phyloP scores from a whole-genome alignment of 1,140 invertebrate genomes.

The Chironomus striatipennis region DNA sequence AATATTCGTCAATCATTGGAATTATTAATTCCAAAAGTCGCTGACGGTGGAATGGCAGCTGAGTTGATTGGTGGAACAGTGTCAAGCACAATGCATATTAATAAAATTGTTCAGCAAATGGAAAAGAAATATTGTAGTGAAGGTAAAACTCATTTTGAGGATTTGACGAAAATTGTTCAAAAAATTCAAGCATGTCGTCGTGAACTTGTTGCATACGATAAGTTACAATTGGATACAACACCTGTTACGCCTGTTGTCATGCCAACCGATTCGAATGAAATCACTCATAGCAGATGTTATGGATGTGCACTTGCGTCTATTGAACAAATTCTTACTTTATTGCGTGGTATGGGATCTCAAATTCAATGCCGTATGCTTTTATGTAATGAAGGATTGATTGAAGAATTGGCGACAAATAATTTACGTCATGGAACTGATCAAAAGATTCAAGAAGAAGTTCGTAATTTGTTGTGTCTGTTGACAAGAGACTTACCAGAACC shows the following conservation, averaged over 20 bases:
- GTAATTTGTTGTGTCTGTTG: conserved; percentile 80
- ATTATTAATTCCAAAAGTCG: conserved; percentile 39
- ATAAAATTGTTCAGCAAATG: conserved; percentile 72
- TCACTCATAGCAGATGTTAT: conserved; percentile 57
- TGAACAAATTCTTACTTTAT: conserved; percentile 86
- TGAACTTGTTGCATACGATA: conserved; percentile 87
- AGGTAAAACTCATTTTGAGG: conserved; percentile 90
- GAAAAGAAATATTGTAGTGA: conserved; percentile 93
- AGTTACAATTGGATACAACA: conserved; percentile 57
- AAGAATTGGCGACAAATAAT: conserved; percentile 86
- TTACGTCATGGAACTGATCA: conserved; percentile 67
- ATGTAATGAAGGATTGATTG: conserved; percentile 78
- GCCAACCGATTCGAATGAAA: conserved; percentile 25
- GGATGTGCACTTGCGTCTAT: conserved; percentile 79
- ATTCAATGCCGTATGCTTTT: conserved; percentile 64
- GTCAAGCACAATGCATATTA: conserved; percentile 55
- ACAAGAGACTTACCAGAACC: conserved; percentile 81
- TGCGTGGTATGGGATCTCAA: conserved; percentile 85
- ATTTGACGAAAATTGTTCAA: conserved; percentile 92
- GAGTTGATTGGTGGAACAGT: conserved; percentile 40
- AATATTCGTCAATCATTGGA: conserved; percentile 84
- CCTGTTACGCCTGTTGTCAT: conserved; percentile 29
- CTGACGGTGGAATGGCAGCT: conserved; percentile 37
- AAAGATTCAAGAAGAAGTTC: conserved; percentile 75
- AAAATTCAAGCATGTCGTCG: conserved; percentile 79